Conservation (phyloP, 2,113 vertebrate species). For the Triplophysa rosa region DNA sequence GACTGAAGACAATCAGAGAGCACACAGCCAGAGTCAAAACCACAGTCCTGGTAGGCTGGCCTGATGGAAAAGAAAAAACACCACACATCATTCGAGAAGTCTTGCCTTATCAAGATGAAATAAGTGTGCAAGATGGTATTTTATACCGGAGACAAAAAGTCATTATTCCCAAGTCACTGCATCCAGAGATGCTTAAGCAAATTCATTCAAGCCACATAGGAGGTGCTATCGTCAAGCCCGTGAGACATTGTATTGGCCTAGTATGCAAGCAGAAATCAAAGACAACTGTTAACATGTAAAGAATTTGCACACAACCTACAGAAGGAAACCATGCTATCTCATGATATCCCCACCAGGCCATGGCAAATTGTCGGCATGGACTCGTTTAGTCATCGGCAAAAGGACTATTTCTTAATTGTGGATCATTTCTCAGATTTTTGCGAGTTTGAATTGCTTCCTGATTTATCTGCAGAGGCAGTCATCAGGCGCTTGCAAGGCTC, state of each 20-base stretch:
- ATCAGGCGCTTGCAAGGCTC: slow-evolving; percentile 24
- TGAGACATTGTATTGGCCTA: slow-evolving; percentile 43
- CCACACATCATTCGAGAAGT: not conserved
- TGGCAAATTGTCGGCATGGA: slow-evolving; percentile 50
- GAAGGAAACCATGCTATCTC: slow-evolving; percentile 25
- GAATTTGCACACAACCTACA: slow-evolving; percentile 40
- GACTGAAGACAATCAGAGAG: slow-evolving; percentile 35
- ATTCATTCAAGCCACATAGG: slow-evolving; percentile 48
- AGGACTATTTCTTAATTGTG: slow-evolving; percentile 39
- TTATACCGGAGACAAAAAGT: slow-evolving; percentile 13
- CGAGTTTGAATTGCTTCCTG: slow-evolving; percentile 39
- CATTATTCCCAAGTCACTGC: slow-evolving; percentile 45
- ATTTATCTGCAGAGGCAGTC: slow-evolving; percentile 30
- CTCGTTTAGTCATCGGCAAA: slow-evolving; percentile 15
- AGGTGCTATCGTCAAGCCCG: slow-evolving; percentile 47
- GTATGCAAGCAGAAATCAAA: slow-evolving; percentile 48
- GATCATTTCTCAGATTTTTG: slow-evolving; percentile 46
- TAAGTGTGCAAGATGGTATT: slow-evolving; percentile 44
- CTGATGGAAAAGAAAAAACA: slow-evolving; percentile 25
- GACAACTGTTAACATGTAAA: slow-evolving; percentile 37
- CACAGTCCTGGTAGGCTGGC: slow-evolving; percentile 25
- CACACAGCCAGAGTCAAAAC: slow-evolving; percentile 35
- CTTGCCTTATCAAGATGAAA: slow-evolving; percentile 35
- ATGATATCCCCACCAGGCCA: slow-evolving; percentile 35
- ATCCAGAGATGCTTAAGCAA: slow-evolving; percentile 46